phyloP scores from a whole-genome alignment of 2,113 vertebrate genomes.

The Nannospalax galili region DNA sequence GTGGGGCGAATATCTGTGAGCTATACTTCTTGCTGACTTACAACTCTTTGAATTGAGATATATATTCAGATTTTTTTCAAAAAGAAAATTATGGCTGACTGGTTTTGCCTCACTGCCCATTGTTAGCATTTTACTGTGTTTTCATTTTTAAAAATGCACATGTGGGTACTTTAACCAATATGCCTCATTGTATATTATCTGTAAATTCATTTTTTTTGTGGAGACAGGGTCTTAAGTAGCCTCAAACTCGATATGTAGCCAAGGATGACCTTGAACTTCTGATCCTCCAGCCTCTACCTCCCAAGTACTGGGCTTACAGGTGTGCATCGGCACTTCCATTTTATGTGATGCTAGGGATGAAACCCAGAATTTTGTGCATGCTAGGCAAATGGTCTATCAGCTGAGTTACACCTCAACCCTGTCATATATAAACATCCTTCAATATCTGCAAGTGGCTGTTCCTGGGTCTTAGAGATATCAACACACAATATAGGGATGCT shows the following conservation, averaged over 20 bases:
- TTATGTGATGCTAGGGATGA: too few relatives aligned
- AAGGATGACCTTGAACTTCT: too few relatives aligned
- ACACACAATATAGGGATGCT: not conserved
- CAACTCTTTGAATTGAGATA: slow-evolving; percentile 82
- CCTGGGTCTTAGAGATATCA: not conserved
- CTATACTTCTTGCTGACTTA: slow-evolving; percentile 54
- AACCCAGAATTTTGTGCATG: not conserved
- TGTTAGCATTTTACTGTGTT: not conserved
- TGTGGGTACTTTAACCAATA: not conserved
- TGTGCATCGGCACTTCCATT: too few relatives aligned
- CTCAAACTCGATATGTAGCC: too few relatives aligned
- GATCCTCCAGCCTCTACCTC: too few relatives aligned
- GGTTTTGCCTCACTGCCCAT: not conserved
- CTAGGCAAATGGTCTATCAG: not conserved
- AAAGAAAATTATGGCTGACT: not conserved
- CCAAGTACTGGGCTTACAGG: too few relatives aligned
- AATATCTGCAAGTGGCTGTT: too few relatives aligned
- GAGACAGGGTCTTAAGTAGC: too few relatives aligned
- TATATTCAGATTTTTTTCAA: slow-evolving; percentile 67
- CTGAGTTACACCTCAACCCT: not conserved
- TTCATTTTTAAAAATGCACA: not conserved
- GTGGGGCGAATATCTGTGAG: not conserved
- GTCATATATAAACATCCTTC: too few relatives aligned
- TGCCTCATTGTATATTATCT: not conserved
- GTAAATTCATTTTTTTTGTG: not conserved